phyloP scores from a whole-genome alignment of 1,140 invertebrate genomes.

The Drosophila murphyi region DNA sequence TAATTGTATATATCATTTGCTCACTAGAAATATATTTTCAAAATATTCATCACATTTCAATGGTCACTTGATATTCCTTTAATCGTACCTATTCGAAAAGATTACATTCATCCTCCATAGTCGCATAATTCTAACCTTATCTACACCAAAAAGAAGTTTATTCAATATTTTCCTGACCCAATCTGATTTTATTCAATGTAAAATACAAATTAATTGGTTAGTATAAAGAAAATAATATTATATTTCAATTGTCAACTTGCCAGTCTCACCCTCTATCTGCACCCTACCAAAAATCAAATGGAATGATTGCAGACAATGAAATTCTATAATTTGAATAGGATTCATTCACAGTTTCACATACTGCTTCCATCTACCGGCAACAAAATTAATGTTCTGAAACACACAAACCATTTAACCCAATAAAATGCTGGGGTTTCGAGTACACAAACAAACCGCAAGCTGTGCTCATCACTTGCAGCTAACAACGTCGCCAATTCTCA shows the following conservation, averaged over 20 bases:
- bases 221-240: neutral
- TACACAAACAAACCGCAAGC: slow-evolving; percentile 57
- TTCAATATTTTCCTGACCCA: no score
- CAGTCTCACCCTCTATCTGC: neutral
- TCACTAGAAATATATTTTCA: no score
- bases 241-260: neutral
- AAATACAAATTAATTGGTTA: neutral
- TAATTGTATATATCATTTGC: no score
- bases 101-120: no score
- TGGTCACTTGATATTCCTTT: no score
- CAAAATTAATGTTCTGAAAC: slow-evolving; percentile 56
- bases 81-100: no score
- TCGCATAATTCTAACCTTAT: neutral
- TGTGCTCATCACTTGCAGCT: slow-evolving; percentile 66
- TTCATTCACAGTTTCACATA: slow-evolving; percentile 13
- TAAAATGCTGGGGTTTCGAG: slow-evolving; percentile 13
- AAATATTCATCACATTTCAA: no score
- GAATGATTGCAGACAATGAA: slow-evolving; percentile 17
- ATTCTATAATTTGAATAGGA: slow-evolving; percentile 23
- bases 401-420: slow-evolving; percentile 53
- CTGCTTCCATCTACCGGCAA: slow-evolving; percentile 27
- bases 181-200: neutral
- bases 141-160: neutral
- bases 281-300: slow-evolving; percentile 24
- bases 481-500: slow-evolving; percentile 56